Percentiles rank a stretch among this genome's conserved stretches.
phyloP scores from a whole-genome alignment of 1,140 invertebrate species.

The Pseudomyrmex sp. region DNA sequence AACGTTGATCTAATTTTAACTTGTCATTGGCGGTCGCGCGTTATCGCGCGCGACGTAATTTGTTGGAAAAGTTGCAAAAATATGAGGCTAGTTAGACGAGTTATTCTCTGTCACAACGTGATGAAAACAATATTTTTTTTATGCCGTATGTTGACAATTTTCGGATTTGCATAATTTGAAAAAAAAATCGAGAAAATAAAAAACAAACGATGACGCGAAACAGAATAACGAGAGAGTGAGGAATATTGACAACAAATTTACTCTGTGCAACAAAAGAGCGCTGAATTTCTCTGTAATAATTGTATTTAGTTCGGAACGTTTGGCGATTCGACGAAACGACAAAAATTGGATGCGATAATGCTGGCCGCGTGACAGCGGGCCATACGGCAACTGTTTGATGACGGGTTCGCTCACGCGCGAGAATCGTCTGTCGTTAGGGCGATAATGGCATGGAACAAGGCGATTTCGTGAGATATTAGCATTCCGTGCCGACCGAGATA shows the following conservation, averaged over 20 bases:
- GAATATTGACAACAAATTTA: not conserved
- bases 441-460: constrained; percentile 53
- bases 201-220: not conserved
- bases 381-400: constrained; percentile 17
- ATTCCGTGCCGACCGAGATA: constrained; percentile 36
- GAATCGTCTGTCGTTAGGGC: constrained; percentile 58
- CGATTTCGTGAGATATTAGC: constrained; percentile 59
- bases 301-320: not conserved
- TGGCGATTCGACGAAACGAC: not conserved
- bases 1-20: constrained; percentile 53
- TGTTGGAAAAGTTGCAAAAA: constrained; percentile 47
- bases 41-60: constrained; percentile 33
- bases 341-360: constrained; percentile 12
- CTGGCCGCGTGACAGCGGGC: constrained; percentile 35
- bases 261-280: not conserved
- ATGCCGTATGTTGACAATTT: not conserved
- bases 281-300: not conserved
- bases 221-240: not conserved
- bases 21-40: constrained; percentile 34
- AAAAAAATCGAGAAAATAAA: not conserved
- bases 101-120: not conserved
- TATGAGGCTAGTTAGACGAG: constrained; percentile 6
- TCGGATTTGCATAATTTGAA: no score
- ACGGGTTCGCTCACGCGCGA: constrained; percentile 29
- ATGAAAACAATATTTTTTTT: not conserved